Conservation (phyloP, 2,797 vertebrate genomes). For the Xiphorhynchus erythropygius region DNA sequence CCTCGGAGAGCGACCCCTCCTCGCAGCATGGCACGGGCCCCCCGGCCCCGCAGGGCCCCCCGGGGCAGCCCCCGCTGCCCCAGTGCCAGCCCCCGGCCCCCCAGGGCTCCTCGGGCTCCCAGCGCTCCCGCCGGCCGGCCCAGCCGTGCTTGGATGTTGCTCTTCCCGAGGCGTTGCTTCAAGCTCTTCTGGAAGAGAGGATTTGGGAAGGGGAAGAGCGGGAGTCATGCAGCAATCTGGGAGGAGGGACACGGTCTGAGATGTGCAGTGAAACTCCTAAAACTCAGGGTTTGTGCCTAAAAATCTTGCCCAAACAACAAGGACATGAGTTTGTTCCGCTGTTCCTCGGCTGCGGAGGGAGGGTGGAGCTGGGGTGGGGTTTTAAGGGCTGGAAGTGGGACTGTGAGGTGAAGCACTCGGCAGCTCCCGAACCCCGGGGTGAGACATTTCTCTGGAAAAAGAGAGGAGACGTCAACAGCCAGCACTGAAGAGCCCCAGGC, state of each 20-base stretch:
- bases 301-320: rapidly evolving
- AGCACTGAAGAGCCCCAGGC: neutral
- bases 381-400: neutral
- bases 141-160: conserved; percentile 95
- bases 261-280: rapidly evolving
- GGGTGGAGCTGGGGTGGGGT: neutral
- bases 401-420: neutral
- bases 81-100: conserved; percentile 81
- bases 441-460: conserved; percentile 49
- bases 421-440: neutral
- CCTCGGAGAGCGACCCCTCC: conserved; percentile 89
- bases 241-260: rapidly evolving
- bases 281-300: rapidly evolving
- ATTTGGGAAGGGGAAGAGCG: conserved; percentile 2
- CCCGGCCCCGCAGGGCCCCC: conserved; percentile 84
- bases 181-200: conserved; percentile 87
- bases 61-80: conserved; percentile 86
- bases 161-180: conserved; percentile 95
- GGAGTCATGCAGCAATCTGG: neutral
- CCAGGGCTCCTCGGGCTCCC: conserved; percentile 79
- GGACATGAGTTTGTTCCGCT: neutral
- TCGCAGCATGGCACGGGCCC: conserved; percentile 82
- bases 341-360: neutral
- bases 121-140: conserved; percentile 87
- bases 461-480: conserved; percentile 33